These are phyloP conservation scores for Oligia fasciuncula DNA, from an alignment of 2,888 invertebrate genomes.

Conservation along the genomic window DNA sequence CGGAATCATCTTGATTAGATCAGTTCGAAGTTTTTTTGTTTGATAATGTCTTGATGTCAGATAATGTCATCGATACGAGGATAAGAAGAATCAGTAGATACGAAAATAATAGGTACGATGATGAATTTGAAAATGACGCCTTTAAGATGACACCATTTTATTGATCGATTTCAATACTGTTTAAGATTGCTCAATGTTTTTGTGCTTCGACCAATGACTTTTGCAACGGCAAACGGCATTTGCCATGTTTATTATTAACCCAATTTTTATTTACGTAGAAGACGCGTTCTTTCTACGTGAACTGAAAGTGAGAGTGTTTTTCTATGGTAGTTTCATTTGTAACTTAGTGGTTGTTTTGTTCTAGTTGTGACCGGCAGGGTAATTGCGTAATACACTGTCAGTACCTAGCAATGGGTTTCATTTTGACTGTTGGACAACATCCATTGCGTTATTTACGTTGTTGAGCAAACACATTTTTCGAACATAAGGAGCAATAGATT, in stretches of 20 bases:
- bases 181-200: conserved; percentile 13
- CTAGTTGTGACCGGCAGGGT: neutral
- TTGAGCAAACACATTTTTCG: too few species aligned
- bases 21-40: conserved; percentile 36
- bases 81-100: conserved; percentile 23
- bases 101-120: neutral
- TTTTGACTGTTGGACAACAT: too few species aligned
- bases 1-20: conserved; percentile 58
- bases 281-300: neutral
- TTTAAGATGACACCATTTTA: neutral
- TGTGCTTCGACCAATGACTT: neutral
- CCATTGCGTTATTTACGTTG: too few species aligned
- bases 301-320: neutral
- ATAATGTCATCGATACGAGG: conserved; percentile 42
- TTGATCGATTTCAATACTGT: neutral
- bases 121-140: neutral
- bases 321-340: neutral
- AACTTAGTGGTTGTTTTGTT: neutral
- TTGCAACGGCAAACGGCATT: too few species aligned
- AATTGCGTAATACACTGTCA: too few species aligned
- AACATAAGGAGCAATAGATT: too few species aligned
- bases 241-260: too few species aligned
- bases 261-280: neutral
- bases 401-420: too few species aligned
- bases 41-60: conserved; percentile 53